Conservation (phyloP, 2,888 invertebrate genomes). For the Baccha elongata region DNA sequence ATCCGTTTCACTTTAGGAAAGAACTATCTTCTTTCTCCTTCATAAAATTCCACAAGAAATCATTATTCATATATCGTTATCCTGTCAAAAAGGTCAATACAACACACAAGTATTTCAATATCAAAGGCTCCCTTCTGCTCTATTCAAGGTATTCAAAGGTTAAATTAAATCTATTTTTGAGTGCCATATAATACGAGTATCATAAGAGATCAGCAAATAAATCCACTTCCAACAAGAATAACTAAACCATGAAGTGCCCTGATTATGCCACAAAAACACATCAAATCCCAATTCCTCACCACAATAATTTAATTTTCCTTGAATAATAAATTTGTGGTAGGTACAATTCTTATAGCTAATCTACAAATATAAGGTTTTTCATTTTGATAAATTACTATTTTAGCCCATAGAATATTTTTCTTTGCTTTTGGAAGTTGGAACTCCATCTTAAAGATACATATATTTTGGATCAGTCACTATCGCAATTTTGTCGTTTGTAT, state of each 20-base stretch:
- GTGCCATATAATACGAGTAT: too few species aligned
- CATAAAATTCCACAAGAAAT: too few species aligned
- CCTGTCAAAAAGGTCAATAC: too few species aligned
- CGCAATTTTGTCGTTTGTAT: slow-evolving; percentile 1
- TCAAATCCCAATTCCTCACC: slow-evolving; percentile 1
- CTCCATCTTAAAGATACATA: background rate
- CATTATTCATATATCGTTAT: too few species aligned
- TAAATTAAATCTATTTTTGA: too few species aligned
- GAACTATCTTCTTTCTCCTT: too few species aligned
- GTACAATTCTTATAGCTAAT: slow-evolving; percentile 6
- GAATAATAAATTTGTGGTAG: slow-evolving; percentile 10
- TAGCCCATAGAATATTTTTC: background rate
- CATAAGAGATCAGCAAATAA: too few species aligned
- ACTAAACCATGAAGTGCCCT: background rate
- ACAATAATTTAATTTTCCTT: slow-evolving; percentile 5
- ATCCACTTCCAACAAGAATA: background rate
- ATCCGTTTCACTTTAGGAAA: too few species aligned
- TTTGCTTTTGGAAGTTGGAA: background rate
- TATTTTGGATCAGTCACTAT: background rate
- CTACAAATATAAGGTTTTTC: slow-evolving; percentile 9
- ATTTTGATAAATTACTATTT: slow-evolving; percentile 30
- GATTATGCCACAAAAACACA: background rate
- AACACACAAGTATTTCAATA: too few species aligned
- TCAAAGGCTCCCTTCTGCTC: too few species aligned
- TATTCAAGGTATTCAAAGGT: too few species aligned